Percentiles rank a stretch among this genome's conserved stretches.
Evolutionary conservation across 2,113 vertebrate species (phyloP).

Genomic region (Ctenodactylus gundi): DNA sequence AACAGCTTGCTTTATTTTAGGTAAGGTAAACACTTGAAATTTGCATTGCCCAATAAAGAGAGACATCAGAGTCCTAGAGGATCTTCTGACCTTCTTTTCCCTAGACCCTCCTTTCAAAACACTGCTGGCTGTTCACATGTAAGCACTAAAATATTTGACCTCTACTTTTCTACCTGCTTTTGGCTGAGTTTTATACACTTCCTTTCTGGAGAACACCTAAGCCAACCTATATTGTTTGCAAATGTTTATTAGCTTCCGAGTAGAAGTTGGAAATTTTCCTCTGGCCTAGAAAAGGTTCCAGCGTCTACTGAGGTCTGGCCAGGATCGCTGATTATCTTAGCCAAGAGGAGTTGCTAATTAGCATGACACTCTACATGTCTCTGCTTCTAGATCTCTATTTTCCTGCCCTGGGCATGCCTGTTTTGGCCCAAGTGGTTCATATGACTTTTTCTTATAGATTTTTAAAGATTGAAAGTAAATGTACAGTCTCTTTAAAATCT

Average conservation of each 20-base stretch:
- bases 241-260: conserved; percentile 79
- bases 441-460: conserved; percentile 18
- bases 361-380: conserved; percentile 14
- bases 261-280: conserved; percentile 76
- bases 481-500: conserved; percentile 26
- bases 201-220: conserved; percentile 78
- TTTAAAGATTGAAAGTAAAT: conserved; percentile 32
- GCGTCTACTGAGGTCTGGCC: conserved; percentile 45
- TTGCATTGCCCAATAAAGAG: neutral
- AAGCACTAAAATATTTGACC: conserved; percentile 62
- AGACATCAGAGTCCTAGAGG: neutral
- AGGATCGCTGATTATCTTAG: conserved; percentile 19
- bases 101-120: conserved; percentile 57
- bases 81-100: neutral
- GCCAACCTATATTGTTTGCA: conserved; percentile 83
- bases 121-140: conserved; percentile 32
- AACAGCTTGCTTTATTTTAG: neutral
- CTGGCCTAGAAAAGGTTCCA: conserved; percentile 50
- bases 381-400: conserved; percentile 28
- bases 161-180: conserved; percentile 57
- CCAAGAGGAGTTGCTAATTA: conserved; percentile 65
- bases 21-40: neutral
- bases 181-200: conserved; percentile 77
- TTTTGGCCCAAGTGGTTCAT: neutral
- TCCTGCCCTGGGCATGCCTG: conserved; percentile 31